Evolutionary conservation across 2,888 invertebrate species (phyloP).

Genomic region (Agrotis puta): DNA sequence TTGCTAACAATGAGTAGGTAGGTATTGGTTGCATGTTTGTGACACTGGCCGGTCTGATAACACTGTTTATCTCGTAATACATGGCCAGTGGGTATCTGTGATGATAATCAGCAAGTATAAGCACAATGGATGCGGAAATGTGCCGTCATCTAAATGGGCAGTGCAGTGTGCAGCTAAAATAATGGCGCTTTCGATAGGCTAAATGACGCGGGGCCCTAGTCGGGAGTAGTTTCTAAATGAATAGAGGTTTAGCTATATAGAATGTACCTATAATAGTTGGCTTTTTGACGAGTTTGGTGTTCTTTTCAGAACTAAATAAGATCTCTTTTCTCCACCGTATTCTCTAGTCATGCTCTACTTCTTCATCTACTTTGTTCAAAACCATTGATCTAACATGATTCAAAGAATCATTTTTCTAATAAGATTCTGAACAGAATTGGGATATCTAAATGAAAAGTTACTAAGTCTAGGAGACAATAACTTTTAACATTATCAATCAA

Average conservation of each 20-base stretch:
- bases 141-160: constrained; percentile 49
- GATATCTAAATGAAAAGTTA: not conserved
- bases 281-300: not conserved
- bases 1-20: constrained; percentile 45
- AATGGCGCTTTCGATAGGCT: constrained; percentile 45
- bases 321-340: not conserved
- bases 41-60: constrained; percentile 52
- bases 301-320: not conserved
- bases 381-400: not conserved
- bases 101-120: constrained; percentile 46
- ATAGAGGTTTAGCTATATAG: not conserved
- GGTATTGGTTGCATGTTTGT: constrained; percentile 48
- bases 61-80: constrained; percentile 53
- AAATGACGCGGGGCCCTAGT: constrained; percentile 39
- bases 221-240: constrained; percentile 29
- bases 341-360: not conserved
- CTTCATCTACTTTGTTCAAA: not conserved
- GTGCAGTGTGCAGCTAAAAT: constrained; percentile 58
- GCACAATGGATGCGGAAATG: constrained; percentile 58
- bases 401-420: not conserved
- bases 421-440: constrained; percentile 38
- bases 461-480: too few species aligned
- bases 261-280: not conserved
- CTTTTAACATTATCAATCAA: not conserved
- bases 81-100: constrained; percentile 49